Base-by-base conservation (phyloP, 2,797 vertebrate species). In the Glyptemys insculpta region DNA sequence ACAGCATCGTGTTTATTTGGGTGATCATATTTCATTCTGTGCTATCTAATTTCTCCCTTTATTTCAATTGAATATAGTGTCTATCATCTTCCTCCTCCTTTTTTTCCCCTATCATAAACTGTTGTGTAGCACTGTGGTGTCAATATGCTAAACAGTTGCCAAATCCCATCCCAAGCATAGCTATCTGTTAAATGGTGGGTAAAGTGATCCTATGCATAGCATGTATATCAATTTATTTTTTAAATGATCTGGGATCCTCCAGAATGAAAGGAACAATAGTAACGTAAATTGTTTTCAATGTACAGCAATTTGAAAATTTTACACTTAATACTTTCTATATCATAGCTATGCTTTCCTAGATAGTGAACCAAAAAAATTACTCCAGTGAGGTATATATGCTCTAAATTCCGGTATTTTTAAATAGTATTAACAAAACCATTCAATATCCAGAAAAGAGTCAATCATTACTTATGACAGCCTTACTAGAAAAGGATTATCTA, bases 101-200 rank as follows among this genome's bases (percentile, higher is more conserved):
- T 5, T 0, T 2, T 10, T 7, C 79, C 52, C 25, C 31, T 34
- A n/a, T 27, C 2, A 0, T 21, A 37, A 59, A 62, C 44, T 2
- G 31, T 15, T 85, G 52, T 1, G 0, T 37, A 78, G 37, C 44
- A 16, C 50, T 15, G 53, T 31, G 41, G 11, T 2, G 5, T 1
- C 41, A 23, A 34, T 49, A 44, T 1, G 8, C 10, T n/a, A 37
- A 85, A 52, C 25, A 1, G 1, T 5, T 2, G 5, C 19, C 83
- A 44, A n/a, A 2, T 44, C 68, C 57, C 44, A 23, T 44, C 50
- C 12, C 41, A 50, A 18, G 81, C 54, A 1, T 3, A 31, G 31
- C 81, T 57, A 9, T 0, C 0, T 18, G n/a, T 53, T 19, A 25
- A 76, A 47, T 47, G 74, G 12, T 79, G n/a, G 81, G 23, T 12